phyloP scores from a whole-genome alignment of 2,797 vertebrate genomes.

The Smutsia temminckii region DNA sequence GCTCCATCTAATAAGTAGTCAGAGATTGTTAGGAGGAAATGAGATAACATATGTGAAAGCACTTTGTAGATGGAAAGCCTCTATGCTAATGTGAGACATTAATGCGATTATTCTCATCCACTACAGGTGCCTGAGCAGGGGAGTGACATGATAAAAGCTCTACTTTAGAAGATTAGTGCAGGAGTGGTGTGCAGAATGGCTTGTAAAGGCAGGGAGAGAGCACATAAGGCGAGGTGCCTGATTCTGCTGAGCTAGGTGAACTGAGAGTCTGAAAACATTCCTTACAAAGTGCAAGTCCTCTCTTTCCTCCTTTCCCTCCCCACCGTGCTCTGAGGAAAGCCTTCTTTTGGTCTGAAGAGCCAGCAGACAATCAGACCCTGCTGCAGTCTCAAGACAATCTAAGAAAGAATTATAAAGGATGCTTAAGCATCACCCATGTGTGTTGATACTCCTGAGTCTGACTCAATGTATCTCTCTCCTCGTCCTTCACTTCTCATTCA shows the following conservation, averaged over 20 bases:
- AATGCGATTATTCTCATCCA: background rate
- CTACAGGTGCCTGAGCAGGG: background rate
- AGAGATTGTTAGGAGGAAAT: background rate
- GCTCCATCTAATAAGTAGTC: background rate
- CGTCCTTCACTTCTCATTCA: background rate
- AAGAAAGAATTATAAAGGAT: background rate
- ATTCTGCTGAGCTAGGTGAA: background rate
- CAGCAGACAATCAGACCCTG: background rate
- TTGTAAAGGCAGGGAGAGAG: background rate
- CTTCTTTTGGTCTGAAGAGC: background rate
- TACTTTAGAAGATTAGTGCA: background rate
- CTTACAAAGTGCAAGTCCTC: background rate
- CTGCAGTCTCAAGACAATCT: background rate
- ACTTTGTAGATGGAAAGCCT: background rate
- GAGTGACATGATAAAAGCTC: background rate
- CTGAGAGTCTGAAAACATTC: background rate
- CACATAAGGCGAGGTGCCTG: background rate
- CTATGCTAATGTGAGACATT: conserved; percentile 2
- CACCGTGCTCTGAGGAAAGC: background rate
- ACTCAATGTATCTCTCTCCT: background rate
- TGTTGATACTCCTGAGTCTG: background rate
- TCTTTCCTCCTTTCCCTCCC: background rate
- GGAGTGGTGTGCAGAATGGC: background rate
- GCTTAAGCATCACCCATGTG: background rate
- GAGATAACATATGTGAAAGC: background rate